Conservation (phyloP, 2,797 vertebrate genomes). For the Alosa sapidissima region DNA sequence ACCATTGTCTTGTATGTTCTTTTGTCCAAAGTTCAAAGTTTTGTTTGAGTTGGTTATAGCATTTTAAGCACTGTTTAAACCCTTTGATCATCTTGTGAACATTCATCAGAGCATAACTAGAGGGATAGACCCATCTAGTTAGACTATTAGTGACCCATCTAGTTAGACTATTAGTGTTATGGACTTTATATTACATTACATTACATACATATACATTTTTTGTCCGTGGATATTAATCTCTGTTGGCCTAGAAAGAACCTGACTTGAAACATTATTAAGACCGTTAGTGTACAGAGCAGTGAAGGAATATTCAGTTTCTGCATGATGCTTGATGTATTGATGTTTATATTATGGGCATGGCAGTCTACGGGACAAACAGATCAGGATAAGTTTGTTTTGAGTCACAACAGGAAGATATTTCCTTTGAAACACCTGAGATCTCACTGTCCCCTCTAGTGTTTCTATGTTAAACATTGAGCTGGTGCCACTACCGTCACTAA, state of each 20-base stretch:
- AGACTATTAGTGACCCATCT: neutral
- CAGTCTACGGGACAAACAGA: neutral
- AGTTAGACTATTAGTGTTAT: neutral
- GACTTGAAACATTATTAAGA: too few relatives aligned
- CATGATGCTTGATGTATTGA: too few relatives aligned
- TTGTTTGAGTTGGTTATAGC: neutral
- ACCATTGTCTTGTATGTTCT: neutral
- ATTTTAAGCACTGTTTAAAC: neutral
- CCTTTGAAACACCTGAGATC: neutral
- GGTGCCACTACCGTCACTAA: neutral
- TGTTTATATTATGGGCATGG: neutral
- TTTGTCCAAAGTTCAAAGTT: neutral
- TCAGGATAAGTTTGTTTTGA: slow-evolving; percentile 36
- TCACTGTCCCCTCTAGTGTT: neutral
- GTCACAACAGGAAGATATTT: slow-evolving; percentile 34
- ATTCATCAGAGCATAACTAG: neutral
- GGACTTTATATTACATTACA: neutral
- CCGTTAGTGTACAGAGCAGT: too few relatives aligned
- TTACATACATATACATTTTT: neutral
- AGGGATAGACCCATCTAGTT: neutral
- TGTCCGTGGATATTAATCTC: neutral
- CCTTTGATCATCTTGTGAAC: neutral
- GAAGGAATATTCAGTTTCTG: too few relatives aligned
- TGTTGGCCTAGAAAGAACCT: neutral
- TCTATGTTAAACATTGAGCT: slow-evolving; percentile 24